Percentiles rank a stretch among this genome's conserved stretches.
Evolutionary conservation across 2,113 vertebrate species (phyloP).

Genomic region (Paratilapia polleni): DNA sequence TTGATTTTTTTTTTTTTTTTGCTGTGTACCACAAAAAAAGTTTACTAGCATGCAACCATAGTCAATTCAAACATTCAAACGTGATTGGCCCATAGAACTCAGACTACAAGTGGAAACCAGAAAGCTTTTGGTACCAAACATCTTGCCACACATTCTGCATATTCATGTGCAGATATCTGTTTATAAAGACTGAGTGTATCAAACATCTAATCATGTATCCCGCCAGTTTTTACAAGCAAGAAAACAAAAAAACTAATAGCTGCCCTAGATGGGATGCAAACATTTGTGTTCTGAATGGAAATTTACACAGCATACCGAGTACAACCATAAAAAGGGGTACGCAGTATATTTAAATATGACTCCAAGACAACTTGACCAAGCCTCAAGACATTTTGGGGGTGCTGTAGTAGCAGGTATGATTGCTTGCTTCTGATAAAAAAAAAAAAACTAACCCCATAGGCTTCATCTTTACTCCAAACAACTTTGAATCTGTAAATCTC

Average conservation of each 20-base stretch:
- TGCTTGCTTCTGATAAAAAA: neutral
- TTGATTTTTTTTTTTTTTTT: neutral
- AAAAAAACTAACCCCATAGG: neutral
- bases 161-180: neutral
- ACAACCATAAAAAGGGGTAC: neutral
- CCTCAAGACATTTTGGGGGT: fast-evolving
- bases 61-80: neutral
- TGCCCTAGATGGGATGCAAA: neutral
- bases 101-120: neutral
- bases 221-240: neutral
- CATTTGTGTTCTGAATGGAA: neutral
- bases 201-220: neutral
- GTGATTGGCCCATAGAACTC: neutral
- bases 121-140: no score
- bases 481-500: slow-evolving; percentile 16
- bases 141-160: neutral
- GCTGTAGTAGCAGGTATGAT: neutral
- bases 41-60: neutral
- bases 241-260: neutral
- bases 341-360: neutral
- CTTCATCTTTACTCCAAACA: neutral
- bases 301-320: fast-evolving
- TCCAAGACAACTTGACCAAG: neutral
- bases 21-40: neutral
- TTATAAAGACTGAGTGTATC: neutral